These are phyloP conservation scores for Chloroclystis v-ata DNA, from an alignment of 2,888 invertebrate species.

Conservation along the genomic window DNA sequence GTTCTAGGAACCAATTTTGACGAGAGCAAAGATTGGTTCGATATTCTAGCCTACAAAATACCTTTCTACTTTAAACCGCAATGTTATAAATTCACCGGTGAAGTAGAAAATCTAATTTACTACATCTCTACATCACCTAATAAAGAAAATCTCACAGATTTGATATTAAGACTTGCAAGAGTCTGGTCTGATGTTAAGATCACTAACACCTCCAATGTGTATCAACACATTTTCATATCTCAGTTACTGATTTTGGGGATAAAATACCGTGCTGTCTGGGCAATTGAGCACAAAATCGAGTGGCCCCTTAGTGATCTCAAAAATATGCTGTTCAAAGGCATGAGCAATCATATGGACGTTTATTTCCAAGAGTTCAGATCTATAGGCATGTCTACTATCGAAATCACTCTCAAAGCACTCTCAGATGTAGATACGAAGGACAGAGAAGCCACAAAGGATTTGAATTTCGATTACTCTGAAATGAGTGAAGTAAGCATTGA, in stretches of 20 bases:
- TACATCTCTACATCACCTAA: conserved; percentile 74
- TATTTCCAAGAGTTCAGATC: conserved; percentile 78
- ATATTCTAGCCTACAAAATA: conserved; percentile 71
- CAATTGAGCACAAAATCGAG: conserved; percentile 39
- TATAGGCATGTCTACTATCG: conserved; percentile 86
- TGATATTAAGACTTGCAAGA: conserved; percentile 76
- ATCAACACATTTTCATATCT: conserved; percentile 84
- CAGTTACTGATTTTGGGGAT: conserved; percentile 80
- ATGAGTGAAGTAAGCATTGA: conserved; percentile 68
- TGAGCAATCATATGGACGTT: conserved; percentile 83
- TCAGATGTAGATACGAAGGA: conserved; percentile 50
- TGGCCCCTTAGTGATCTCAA: conserved; percentile 61
- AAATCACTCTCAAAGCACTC: conserved; percentile 79
- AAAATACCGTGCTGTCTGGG: conserved; percentile 63
- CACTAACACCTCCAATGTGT: conserved; percentile 79
- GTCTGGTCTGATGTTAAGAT: conserved; percentile 84
- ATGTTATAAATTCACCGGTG: conserved; percentile 75
- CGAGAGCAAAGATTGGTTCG: conserved; percentile 80
- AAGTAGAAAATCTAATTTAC: conserved; percentile 79
- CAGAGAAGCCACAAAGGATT: conserved; percentile 57
- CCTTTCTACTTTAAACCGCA: conserved; percentile 68
- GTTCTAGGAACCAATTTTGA: conserved; percentile 74
- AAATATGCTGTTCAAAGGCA: conserved; percentile 79
- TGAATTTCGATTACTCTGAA: conserved; percentile 82
- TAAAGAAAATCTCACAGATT: conserved; percentile 45